A percentile compares a stretch with the other conserved stretches of the same genome.
phyloP scores from a whole-genome alignment of 2,113 vertebrate genomes.

The Laticauda laticaudata region DNA sequence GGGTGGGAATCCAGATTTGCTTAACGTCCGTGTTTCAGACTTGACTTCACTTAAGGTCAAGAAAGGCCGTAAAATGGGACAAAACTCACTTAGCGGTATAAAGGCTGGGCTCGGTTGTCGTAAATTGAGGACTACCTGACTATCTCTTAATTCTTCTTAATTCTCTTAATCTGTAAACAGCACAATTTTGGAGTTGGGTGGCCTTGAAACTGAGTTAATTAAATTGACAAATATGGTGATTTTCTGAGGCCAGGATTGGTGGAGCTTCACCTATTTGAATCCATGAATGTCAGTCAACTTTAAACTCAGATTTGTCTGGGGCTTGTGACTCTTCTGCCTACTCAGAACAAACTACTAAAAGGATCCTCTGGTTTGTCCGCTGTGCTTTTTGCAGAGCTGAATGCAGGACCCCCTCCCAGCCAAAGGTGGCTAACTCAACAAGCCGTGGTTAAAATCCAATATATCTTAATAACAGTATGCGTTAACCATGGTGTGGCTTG shows the following conservation, averaged over 20 bases:
- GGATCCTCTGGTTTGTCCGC: not conserved
- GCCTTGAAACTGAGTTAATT: not conserved
- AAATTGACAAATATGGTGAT: not conserved
- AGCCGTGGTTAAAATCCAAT: not conserved
- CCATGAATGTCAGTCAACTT: not conserved
- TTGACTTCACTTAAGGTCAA: too few species aligned
- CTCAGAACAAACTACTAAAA: not conserved
- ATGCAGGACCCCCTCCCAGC: not conserved
- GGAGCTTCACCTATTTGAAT: not conserved
- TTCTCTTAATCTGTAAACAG: not conserved
- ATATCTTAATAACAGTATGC: too few species aligned
- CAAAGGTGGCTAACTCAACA: not conserved
- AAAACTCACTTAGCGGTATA: too few species aligned
- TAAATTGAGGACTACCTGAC: not conserved
- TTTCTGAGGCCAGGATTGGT: not conserved
- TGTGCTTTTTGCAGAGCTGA: not conserved
- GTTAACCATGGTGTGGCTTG: not conserved
- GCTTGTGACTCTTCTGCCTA: not conserved
- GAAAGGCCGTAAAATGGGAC: too few species aligned
- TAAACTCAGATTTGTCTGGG: not conserved
- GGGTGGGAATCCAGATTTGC: too few species aligned
- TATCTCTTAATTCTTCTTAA: not conserved
- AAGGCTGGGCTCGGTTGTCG: not conserved
- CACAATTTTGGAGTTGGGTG: not conserved
- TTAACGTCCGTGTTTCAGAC: too few species aligned